Percentiles rank a stretch among this genome's conserved stretches.
phyloP scores from a whole-genome alignment of 2,113 vertebrate genomes.

The Xiphophorus couchianus region DNA sequence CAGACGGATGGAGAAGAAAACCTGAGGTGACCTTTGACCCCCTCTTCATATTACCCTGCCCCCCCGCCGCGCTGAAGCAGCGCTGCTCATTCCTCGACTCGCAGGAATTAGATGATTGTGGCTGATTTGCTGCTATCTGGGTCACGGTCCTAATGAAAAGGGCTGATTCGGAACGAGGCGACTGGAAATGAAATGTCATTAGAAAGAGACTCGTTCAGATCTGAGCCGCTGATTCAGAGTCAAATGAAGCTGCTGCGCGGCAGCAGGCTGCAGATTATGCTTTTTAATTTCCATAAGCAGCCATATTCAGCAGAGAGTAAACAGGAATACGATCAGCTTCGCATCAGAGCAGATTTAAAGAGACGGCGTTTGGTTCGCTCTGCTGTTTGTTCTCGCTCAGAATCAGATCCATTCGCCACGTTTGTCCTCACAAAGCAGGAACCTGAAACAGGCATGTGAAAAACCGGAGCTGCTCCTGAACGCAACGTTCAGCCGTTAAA shows the following conservation, averaged over 20 bases:
- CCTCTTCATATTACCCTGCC: constrained; percentile 17
- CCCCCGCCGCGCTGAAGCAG: constrained; percentile 7
- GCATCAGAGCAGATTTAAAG: too few species aligned
- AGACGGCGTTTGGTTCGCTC: too few species aligned
- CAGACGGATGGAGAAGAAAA: constrained; percentile 29
- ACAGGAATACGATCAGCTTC: too few species aligned
- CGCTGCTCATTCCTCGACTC: constrained; percentile 26
- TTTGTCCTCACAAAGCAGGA: too few species aligned
- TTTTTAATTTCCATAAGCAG: constrained; percentile 51
- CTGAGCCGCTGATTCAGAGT: constrained; percentile 60
- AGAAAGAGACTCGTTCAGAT: constrained; percentile 53
- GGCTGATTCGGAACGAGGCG: constrained; percentile 38
- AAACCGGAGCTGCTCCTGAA: too few species aligned
- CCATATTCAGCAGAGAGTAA: too few species aligned
- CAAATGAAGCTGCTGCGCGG: constrained; percentile 47
- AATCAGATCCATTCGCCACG: too few species aligned
- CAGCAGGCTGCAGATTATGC: constrained; percentile 42
- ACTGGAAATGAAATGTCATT: constrained; percentile 53
- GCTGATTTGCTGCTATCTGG: constrained; percentile 58
- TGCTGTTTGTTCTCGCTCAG: too few species aligned
- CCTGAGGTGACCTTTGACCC: constrained; percentile 58
- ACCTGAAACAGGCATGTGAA: too few species aligned
- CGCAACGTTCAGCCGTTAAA: too few species aligned
- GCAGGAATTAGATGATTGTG: constrained; percentile 46
- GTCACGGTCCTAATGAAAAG: constrained; percentile 58